Evolutionary conservation across 2,113 vertebrate species (phyloP).

Genomic region (Hydrochoerus hydrochaeris): DNA sequence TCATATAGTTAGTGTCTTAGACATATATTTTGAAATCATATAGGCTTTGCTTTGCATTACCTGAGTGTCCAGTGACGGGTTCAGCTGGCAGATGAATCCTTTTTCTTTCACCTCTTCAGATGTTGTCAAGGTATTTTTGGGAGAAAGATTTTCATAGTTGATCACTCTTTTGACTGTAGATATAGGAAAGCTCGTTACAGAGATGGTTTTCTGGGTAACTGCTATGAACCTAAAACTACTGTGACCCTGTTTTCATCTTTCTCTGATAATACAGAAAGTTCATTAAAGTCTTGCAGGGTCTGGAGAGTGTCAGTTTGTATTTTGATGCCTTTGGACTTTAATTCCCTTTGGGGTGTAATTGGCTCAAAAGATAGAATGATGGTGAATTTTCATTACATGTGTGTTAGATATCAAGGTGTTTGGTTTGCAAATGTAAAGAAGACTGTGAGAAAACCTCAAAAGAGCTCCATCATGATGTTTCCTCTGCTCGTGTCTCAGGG

Average conservation of each 20-base stretch:
- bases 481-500: not conserved
- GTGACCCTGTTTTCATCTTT: not conserved
- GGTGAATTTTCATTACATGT: not conserved
- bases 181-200: slow-evolving; percentile 71
- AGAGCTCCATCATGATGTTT: not conserved
- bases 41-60: not conserved
- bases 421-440: not conserved
- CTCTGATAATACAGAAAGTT: not conserved
- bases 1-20: not conserved
- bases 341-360: not conserved
- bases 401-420: not conserved
- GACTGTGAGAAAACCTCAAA: not conserved
- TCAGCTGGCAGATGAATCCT: not conserved
- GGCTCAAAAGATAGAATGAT: not conserved
- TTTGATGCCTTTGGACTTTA: not conserved
- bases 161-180: slow-evolving; percentile 73
- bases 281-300: not conserved
- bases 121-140: not conserved
- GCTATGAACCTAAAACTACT: not conserved
- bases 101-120: not conserved
- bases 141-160: slow-evolving; percentile 77
- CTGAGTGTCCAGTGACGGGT: not conserved
- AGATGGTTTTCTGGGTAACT: slow-evolving; percentile 74
- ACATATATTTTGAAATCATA: not conserved
- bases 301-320: not conserved